These are phyloP conservation scores for Plebejus anna DNA, from an alignment of 2,888 invertebrate species.

Conservation along the genomic window DNA sequence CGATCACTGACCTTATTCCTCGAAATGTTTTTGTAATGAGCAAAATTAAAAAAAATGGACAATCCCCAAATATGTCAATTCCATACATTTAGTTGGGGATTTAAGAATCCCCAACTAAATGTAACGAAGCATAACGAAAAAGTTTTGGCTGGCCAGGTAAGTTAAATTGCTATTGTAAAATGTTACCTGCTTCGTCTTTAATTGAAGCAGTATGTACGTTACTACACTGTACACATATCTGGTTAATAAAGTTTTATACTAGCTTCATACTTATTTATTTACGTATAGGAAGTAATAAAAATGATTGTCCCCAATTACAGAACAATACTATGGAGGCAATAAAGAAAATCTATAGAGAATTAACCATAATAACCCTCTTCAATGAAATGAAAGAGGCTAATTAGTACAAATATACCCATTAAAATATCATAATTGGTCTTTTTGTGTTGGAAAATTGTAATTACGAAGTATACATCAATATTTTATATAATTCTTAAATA, in stretches of 20 bases:
- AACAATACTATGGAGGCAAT: not conserved
- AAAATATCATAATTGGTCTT: not conserved
- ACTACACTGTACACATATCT: too few species aligned
- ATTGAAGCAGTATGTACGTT: not conserved
- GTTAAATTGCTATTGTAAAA: too few species aligned
- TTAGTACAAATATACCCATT: not conserved
- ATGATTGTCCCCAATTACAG: conserved; percentile 12
- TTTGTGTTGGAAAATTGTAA: not conserved
- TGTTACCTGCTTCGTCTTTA: too few species aligned
- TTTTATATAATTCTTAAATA: not conserved
- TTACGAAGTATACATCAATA: not conserved
- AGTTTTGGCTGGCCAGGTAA: too few species aligned
- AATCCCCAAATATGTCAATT: too few species aligned
- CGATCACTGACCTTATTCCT: too few species aligned
- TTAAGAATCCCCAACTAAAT: too few species aligned
- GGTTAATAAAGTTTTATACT: not conserved
- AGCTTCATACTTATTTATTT: not conserved
- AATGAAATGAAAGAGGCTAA: not conserved
- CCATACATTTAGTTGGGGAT: too few species aligned
- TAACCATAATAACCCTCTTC: conserved; percentile 18
- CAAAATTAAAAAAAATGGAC: too few species aligned
- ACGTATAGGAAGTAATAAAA: conserved; percentile 20
- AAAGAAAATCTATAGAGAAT: conserved; percentile 19
- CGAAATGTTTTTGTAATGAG: too few species aligned
- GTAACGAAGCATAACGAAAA: too few species aligned